phyloP scores from a whole-genome alignment of 2,888 invertebrate species.

The Amblyteles armatorius region DNA sequence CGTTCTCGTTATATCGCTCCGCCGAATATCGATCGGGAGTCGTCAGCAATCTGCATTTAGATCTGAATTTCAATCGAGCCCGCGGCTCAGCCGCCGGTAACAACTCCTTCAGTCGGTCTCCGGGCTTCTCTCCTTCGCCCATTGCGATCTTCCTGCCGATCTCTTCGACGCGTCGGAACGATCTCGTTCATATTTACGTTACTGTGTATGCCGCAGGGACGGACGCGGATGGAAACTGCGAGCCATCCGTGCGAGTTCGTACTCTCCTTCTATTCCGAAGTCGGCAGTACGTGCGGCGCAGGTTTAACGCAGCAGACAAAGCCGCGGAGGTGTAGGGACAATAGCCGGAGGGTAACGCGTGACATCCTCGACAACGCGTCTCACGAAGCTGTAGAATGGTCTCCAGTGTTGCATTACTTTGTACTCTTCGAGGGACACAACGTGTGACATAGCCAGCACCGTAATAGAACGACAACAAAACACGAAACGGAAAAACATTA shows the following conservation, averaged over 20 bases:
- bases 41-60: slow-evolving; percentile 69
- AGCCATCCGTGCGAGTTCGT: slow-evolving; percentile 2
- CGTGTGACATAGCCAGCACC: not conserved
- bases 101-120: slow-evolving; percentile 42
- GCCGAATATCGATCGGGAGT: slow-evolving; percentile 45
- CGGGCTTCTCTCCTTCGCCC: slow-evolving; percentile 3
- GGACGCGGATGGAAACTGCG: slow-evolving; percentile 3
- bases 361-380: not conserved
- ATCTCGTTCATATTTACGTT: slow-evolving; percentile 67
- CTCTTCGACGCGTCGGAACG: slow-evolving; percentile 44
- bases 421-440: not conserved
- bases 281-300: not conserved
- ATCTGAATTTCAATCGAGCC: slow-evolving; percentile 70
- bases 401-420: not conserved
- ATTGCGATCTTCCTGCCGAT: slow-evolving; percentile 53
- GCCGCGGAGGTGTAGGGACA: slow-evolving; percentile 5
- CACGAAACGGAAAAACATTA: not conserved
- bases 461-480: not conserved
- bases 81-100: slow-evolving; percentile 21
- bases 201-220: slow-evolving; percentile 31
- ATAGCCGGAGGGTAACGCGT: slow-evolving; percentile 14
- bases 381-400: not conserved
- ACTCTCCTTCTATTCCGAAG: slow-evolving; percentile 5
- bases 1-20: not conserved
- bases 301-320: slow-evolving; percentile 8